Evolutionary conservation across 2,113 vertebrate genomes (phyloP), one percentile per base, ranked within the genome.

Genomic region (Hipposideros armiger): DNA sequence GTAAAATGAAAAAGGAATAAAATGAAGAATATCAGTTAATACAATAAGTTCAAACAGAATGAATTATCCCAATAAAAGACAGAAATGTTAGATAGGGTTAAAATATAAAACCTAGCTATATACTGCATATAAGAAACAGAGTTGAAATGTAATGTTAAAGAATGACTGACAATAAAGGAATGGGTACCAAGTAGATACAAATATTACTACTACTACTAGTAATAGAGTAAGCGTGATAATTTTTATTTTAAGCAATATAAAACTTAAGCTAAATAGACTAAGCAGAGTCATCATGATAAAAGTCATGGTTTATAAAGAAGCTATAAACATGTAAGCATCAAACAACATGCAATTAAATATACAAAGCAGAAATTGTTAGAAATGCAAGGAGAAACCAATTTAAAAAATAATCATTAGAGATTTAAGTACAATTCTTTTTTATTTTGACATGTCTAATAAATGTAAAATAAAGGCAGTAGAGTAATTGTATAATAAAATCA

Each of bases 301-400:
- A 77, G 32, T 54, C 45, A 84, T 26, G 30, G n/a, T 32, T 76
- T 74, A 47, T 22, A 47, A 67, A 84, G 30, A 69, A 90, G 69
- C 47, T 74, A 56, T 50, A 74, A 70, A 85, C 9, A 60, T 54
- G 11, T 74, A 56, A 66, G 47, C 30, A 74, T 22, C 36, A 87
- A 94, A 81, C 30, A 86, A 28, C 8, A 50, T 40, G 60, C 78
- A 81, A 47, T 26, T 26, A 73, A 87, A 94, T 40, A 94, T n/a
- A 87, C 32, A 81, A 62, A 42, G 67, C 54, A 77, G 58, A 72
- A 88, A 73, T 20, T 88, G 62, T 52, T 73, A 81, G 66, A 88
- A 88, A 88, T 54, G n/a, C 47, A 47, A 88, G 5, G 3, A 45
- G 30, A 81, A 54, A 73, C 73, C n/a, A 54, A 72, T 42, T 58